These are phyloP conservation scores for Netelia fuscicornis DNA, from an alignment of 2,888 invertebrate species.

Conservation along the genomic window DNA sequence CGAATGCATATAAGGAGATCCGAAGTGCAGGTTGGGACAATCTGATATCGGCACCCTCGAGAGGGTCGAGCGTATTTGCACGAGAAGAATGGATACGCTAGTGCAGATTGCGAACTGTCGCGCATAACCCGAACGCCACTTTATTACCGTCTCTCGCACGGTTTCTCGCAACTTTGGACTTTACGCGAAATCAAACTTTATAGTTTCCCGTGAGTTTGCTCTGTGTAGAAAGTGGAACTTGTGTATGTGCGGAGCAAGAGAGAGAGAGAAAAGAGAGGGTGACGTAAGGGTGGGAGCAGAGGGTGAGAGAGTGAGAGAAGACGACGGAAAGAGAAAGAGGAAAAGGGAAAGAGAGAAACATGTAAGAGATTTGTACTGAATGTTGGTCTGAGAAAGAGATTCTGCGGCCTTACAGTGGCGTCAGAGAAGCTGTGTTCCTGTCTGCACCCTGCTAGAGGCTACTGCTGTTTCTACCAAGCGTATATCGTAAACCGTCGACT, in stretches of 20 bases:
- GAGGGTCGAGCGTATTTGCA: conserved; percentile 25
- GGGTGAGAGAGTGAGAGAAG: conserved; percentile 1
- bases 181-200: conserved; percentile 52
- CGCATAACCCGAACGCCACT: conserved; percentile 50
- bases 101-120: conserved; percentile 30
- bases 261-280: not conserved
- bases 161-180: conserved; percentile 40
- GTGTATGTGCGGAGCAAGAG: not conserved
- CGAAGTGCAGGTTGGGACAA: conserved; percentile 1
- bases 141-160: conserved; percentile 37
- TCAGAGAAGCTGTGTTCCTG: conserved; percentile 11
- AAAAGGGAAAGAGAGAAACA: conserved; percentile 18
- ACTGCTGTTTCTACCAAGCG: conserved; percentile 14
- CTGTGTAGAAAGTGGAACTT: conserved; percentile 13
- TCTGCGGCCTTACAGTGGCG: conserved; percentile 34
- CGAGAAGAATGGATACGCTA: conserved; percentile 33
- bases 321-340: conserved; percentile 9
- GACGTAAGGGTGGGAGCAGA: conserved; percentile 3
- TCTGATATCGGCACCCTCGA: conserved; percentile 1
- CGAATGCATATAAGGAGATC: conserved; percentile 20
- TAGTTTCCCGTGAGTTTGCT: conserved; percentile 16
- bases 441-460: conserved; percentile 20
- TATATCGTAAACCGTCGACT: conserved; percentile 40
- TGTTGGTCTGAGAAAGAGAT: conserved; percentile 35
- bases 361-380: not conserved